A percentile compares a stretch with the other conserved stretches of the same genome.
Conservation (phyloP, 2,113 vertebrate species). For the Kobus ellipsiprymnus region DNA sequence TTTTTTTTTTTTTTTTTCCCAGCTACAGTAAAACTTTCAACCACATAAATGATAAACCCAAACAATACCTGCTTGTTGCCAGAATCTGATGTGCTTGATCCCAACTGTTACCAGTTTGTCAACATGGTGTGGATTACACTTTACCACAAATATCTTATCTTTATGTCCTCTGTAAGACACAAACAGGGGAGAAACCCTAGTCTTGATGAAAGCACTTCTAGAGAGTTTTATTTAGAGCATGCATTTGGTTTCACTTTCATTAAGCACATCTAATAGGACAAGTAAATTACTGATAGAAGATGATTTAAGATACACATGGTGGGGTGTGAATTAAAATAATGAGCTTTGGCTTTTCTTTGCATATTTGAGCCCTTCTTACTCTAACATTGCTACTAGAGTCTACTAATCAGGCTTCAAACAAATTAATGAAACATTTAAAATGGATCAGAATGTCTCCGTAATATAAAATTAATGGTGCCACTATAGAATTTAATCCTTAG, state of each 20-base stretch:
- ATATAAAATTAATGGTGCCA: neutral
- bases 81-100: conserved; percentile 98
- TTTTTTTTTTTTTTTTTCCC: neutral
- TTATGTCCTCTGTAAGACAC: conserved; percentile 90
- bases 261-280: neutral
- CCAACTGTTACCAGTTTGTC: conserved; percentile 96
- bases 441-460: neutral
- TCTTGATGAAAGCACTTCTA: neutral
- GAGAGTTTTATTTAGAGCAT: conserved; percentile 2
- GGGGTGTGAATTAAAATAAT: neutral
- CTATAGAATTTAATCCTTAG: neutral
- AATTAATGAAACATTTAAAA: neutral
- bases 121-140: conserved; percentile 92
- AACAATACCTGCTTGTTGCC: conserved; percentile 93
- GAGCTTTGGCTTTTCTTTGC: neutral
- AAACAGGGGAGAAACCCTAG: neutral
- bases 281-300: neutral
- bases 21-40: neutral
- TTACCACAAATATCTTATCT: conserved; percentile 97
- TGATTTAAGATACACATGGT: neutral
- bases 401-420: neutral
- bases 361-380: neutral
- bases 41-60: neutral
- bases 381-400: neutral
- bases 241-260: conserved; percentile 8